phyloP scores from a whole-genome alignment of 2,888 invertebrate genomes.

The Mimas tiliae region DNA sequence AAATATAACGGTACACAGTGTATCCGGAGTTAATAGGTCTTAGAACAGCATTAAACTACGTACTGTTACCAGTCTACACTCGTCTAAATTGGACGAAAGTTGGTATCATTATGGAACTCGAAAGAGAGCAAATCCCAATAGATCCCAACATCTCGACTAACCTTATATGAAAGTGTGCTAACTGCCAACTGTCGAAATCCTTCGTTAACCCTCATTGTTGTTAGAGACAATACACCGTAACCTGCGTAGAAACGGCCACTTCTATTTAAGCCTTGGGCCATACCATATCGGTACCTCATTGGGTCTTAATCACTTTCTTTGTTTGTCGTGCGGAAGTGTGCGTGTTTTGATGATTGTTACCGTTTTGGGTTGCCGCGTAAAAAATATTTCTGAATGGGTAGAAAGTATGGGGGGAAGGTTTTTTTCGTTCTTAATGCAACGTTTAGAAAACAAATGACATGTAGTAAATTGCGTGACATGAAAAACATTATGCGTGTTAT shows the following conservation, averaged over 20 bases:
- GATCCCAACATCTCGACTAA: conserved; percentile 3
- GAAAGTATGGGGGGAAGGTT: neutral
- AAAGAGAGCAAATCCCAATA: conserved; percentile 10
- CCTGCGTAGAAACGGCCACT: conserved; percentile 20
- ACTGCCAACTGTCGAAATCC: conserved; percentile 22
- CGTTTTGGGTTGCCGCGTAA: neutral
- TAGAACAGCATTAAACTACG: neutral
- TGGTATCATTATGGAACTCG: neutral
- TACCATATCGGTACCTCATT: conserved; percentile 8
- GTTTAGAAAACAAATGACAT: too few species aligned
- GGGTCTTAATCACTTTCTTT: conserved; percentile 33
- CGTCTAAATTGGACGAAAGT: conserved; percentile 1
- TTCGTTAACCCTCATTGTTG: conserved; percentile 24
- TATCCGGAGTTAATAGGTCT: too few species aligned
- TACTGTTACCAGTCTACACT: neutral
- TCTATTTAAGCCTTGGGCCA: conserved; percentile 23
- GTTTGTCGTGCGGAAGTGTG: conserved; percentile 25
- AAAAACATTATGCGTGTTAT: too few species aligned
- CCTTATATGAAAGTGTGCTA: conserved; percentile 17
- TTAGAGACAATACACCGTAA: conserved; percentile 24
- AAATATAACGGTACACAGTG: too few species aligned
- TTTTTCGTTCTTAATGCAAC: neutral
- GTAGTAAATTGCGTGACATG: too few species aligned
- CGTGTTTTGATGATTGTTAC: conserved; percentile 24
- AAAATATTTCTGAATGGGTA: neutral